Evolutionary conservation across 1,140 invertebrate species (phyloP).

Genomic region (Arion vulgaris): DNA sequence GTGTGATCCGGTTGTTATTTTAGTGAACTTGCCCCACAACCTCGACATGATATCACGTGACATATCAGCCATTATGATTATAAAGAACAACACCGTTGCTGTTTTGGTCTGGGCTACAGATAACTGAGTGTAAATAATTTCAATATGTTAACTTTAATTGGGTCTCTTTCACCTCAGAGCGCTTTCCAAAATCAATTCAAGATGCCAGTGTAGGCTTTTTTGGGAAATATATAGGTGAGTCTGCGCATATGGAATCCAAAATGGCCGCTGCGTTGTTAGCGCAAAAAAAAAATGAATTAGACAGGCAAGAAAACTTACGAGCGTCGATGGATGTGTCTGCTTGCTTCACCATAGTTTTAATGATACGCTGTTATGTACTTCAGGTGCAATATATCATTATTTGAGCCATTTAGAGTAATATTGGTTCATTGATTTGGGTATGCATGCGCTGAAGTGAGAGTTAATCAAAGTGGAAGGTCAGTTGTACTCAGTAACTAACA

Average conservation of each 20-base stretch:
- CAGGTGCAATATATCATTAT: not conserved
- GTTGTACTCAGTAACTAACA: too few relatives aligned
- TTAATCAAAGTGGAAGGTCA: too few relatives aligned
- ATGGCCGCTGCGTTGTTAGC: conserved; percentile 27
- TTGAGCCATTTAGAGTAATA: conserved; percentile 2
- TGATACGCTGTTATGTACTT: not conserved
- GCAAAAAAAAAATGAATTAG: conserved; percentile 4
- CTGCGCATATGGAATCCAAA: conserved; percentile 22
- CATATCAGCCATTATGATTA: conserved; percentile 36
- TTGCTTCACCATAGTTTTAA: not conserved
- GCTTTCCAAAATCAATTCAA: not conserved
- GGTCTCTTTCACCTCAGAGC: not conserved
- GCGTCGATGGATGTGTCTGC: not conserved
- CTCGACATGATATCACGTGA: conserved; percentile 33
- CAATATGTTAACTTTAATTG: not conserved
- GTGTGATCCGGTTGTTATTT: not conserved
- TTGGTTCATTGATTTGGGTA: too few relatives aligned
- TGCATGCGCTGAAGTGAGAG: too few relatives aligned
- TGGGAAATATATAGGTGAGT: conserved; percentile 17
- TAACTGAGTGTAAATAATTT: not conserved
- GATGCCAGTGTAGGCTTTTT: not conserved
- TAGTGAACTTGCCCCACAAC: not conserved
- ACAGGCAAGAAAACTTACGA: not conserved
- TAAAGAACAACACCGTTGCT: conserved; percentile 29
- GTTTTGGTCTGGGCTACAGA: not conserved